Conservation (phyloP, 2,797 vertebrate genomes). For the Cetoscarus ocellatus region DNA sequence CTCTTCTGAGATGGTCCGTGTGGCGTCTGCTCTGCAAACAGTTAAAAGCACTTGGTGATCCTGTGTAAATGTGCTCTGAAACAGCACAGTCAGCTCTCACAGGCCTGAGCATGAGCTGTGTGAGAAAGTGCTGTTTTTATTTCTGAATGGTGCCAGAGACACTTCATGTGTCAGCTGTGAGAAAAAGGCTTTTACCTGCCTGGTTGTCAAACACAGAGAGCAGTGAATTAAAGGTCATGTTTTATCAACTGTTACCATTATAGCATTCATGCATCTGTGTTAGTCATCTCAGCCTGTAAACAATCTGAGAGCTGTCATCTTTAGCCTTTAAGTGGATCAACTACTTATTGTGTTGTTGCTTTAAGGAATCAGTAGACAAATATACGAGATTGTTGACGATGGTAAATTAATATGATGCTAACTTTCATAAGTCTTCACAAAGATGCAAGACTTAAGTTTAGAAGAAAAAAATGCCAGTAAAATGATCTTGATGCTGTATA, state of each 20-base stretch:
- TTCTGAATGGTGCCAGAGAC: conserved; percentile 5
- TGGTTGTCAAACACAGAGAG: not conserved
- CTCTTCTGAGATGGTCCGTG: conserved; percentile 27
- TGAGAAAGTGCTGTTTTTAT: conserved; percentile 42
- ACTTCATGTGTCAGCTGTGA: conserved; percentile 6
- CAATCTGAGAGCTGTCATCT: not conserved
- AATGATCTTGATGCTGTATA: too few relatives aligned
- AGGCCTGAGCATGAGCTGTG: conserved; percentile 56
- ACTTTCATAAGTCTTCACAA: too few relatives aligned
- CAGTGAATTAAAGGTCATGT: not conserved
- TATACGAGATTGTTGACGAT: too few relatives aligned
- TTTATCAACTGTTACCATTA: not conserved
- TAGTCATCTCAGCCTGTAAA: not conserved
- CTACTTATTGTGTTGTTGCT: not conserved
- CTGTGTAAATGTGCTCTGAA: conserved; percentile 45
- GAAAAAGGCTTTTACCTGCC: conserved; percentile 1
- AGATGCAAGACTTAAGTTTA: too few relatives aligned
- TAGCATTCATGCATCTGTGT: not conserved
- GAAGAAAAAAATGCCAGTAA: too few relatives aligned
- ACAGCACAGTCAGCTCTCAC: conserved; percentile 39
- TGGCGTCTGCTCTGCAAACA: conserved; percentile 52
- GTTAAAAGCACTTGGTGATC: conserved; percentile 44
- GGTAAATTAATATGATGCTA: too few relatives aligned
- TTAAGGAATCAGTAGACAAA: too few relatives aligned
- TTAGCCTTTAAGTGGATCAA: too few relatives aligned